Percentiles rank a stretch among this genome's conserved stretches.
Conservation (phyloP, 2,797 vertebrate species). For the Dicrostonyx torquatus region DNA sequence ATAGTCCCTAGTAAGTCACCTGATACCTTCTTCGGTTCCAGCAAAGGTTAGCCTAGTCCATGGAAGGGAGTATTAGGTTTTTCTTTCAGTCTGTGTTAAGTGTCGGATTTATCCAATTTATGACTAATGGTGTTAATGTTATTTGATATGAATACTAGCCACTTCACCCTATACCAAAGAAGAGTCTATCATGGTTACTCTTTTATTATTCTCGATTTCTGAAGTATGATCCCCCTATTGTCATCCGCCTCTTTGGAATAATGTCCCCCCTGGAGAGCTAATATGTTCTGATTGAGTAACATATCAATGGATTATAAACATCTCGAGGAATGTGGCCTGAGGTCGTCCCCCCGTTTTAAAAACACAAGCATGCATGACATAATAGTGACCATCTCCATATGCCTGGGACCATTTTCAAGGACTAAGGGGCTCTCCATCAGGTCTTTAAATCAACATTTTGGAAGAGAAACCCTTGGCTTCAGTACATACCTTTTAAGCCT, state of each 20-base stretch:
- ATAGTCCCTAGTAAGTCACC: neutral
- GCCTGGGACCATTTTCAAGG: neutral
- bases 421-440: neutral
- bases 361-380: neutral
- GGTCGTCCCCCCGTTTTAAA: neutral
- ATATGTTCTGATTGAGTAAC: neutral
- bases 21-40: neutral
- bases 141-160: neutral
- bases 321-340: neutral
- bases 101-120: neutral
- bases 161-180: neutral
- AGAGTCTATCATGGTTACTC: neutral
- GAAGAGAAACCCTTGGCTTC: neutral
- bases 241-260: neutral
- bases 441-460: neutral
- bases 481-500: neutral
- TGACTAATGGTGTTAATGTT: neutral
- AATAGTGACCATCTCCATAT: neutral
- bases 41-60: neutral
- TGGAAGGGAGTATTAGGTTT: neutral
- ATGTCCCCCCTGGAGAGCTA: neutral
- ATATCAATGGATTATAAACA: neutral
- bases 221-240: neutral
- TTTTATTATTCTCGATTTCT: conserved; percentile 40
- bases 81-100: conserved; percentile 29